A percentile compares a stretch with the other conserved stretches of the same genome.
Conservation (phyloP, 2,113 vertebrate species). For the Nematolebias whitei region DNA sequence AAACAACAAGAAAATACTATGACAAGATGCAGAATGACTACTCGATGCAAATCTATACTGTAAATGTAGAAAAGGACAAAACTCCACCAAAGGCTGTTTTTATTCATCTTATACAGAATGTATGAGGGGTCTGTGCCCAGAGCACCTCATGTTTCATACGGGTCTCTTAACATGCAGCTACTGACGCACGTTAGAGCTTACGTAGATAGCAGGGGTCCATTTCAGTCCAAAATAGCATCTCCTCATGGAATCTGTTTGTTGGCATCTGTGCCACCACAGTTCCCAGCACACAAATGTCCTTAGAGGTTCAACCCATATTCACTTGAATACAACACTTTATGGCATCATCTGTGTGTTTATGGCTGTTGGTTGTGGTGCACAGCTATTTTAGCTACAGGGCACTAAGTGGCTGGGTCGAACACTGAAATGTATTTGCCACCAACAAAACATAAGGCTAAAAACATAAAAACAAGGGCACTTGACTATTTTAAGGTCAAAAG, state of each 20-base stretch:
- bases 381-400: conserved; percentile 27
- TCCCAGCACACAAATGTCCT: conserved; percentile 12
- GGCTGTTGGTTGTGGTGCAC: conserved; percentile 4
- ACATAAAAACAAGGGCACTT: conserved; percentile 1
- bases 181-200: conserved; percentile 52
- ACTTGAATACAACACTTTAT: conserved; percentile 27
- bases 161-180: conserved; percentile 43
- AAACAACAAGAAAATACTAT: neutral
- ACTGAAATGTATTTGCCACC: neutral
- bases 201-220: conserved; percentile 40
- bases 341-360: conserved; percentile 34
- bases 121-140: neutral
- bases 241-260: conserved; percentile 23
- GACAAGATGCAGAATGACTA: neutral
- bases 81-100: neutral
- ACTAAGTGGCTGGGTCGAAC: neutral
- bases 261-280: conserved; percentile 22
- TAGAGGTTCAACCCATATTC: conserved; percentile 7
- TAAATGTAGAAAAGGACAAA: neutral
- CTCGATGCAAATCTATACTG: too few species aligned
- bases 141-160: neutral
- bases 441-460: neutral
- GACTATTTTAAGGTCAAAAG: conserved; percentile 27
- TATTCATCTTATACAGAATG: neutral
- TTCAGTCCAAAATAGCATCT: conserved; percentile 10